Percentiles rank a stretch among this genome's conserved stretches.
Evolutionary conservation across 2,888 invertebrate genomes (phyloP).

Genomic region (Tachina lurida): DNA sequence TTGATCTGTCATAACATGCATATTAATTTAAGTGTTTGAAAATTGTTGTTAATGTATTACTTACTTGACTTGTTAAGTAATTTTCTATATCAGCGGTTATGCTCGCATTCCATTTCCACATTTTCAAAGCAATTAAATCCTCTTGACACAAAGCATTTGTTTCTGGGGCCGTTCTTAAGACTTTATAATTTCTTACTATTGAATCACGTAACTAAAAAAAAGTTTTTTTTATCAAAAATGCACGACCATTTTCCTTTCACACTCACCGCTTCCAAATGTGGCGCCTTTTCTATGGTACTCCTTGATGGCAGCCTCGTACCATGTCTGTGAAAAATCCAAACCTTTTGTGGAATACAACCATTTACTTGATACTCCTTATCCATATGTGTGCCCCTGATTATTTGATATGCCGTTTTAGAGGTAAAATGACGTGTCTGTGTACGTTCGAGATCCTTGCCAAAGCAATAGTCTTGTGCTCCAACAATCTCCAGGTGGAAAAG

Average conservation of each 20-base stretch:
- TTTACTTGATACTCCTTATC: slow-evolving; percentile 86
- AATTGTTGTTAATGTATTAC: background rate
- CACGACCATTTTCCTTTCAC: slow-evolving; percentile 71
- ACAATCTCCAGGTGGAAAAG: slow-evolving; percentile 70
- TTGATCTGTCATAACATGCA: background rate
- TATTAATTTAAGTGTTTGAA: background rate
- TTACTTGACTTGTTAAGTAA: slow-evolving; percentile 84
- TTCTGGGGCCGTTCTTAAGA: slow-evolving; percentile 82
- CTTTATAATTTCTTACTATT: slow-evolving; percentile 87
- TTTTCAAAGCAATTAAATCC: slow-evolving; percentile 87
- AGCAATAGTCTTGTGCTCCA: slow-evolving; percentile 79
- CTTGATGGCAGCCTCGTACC: slow-evolving; percentile 87
- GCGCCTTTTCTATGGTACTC: slow-evolving; percentile 84
- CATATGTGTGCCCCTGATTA: slow-evolving; percentile 85
- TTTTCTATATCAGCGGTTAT: slow-evolving; percentile 85
- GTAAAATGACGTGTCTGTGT: slow-evolving; percentile 84
- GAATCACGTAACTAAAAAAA: slow-evolving; percentile 83
- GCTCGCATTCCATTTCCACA: slow-evolving; percentile 87
- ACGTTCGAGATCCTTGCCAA: slow-evolving; percentile 79
- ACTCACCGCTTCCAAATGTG: slow-evolving; percentile 85
- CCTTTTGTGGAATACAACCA: slow-evolving; percentile 88
- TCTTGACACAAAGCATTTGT: slow-evolving; percentile 86
- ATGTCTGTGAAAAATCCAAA: slow-evolving; percentile 89
- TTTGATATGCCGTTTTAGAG: slow-evolving; percentile 90
- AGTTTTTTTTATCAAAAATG: background rate